A percentile compares a stretch with the other conserved stretches of the same genome.
Conservation (phyloP, 2,888 invertebrate genomes). For the Aspidapion aeneum region DNA sequence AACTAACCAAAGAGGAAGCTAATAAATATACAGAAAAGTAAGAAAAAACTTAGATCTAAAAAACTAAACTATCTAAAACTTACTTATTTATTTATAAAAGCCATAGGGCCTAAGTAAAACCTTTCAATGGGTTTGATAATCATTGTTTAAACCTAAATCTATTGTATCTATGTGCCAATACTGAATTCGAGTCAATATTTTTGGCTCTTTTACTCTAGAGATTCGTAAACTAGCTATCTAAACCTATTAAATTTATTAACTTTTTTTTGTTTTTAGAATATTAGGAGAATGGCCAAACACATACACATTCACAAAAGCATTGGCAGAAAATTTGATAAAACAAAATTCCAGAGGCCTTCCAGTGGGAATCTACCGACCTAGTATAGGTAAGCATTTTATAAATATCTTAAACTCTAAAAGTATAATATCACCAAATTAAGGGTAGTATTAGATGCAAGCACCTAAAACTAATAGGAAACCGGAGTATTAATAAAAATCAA, state of each 20-base stretch:
- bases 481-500: no score
- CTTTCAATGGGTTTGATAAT: no score
- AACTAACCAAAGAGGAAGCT: constrained; percentile 35
- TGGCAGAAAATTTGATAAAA: constrained; percentile 69
- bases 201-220: no score
- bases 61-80: background rate
- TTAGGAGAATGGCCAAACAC: constrained; percentile 68
- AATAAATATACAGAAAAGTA: constrained; percentile 48
- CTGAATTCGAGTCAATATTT: no score
- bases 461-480: no score
- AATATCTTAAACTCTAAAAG: no score
- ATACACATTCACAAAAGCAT: constrained; percentile 82
- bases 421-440: no score
- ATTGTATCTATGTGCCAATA: no score
- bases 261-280: constrained; percentile 9
- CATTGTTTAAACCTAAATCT: no score
- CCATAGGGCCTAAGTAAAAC: no score
- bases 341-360: constrained; percentile 60
- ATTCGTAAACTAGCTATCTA: no score
- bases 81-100: background rate
- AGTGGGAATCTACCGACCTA: constrained; percentile 73
- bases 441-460: no score
- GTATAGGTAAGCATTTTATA: constrained; percentile 13
- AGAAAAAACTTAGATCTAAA: constrained; percentile 31
- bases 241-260: background rate